These are phyloP conservation scores for Rissa tridactyla DNA, from an alignment of 2,113 vertebrate genomes.

Conservation along the genomic window DNA sequence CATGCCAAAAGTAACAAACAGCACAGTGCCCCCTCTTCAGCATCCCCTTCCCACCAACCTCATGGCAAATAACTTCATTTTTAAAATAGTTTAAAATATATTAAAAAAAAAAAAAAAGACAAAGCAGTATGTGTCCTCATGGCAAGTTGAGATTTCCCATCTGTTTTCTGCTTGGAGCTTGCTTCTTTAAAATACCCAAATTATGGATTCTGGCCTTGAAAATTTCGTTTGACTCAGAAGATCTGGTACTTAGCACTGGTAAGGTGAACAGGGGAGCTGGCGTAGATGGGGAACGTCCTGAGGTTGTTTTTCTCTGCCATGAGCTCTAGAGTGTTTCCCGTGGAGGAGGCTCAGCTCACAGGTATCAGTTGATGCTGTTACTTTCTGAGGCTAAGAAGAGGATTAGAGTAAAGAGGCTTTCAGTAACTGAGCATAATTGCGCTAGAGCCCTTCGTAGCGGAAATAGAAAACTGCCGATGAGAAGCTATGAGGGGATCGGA, in stretches of 20 bases:
- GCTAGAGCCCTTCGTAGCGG: background rate
- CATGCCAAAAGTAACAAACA: constrained; percentile 15
- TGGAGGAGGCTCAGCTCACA: background rate
- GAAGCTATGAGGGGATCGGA: background rate
- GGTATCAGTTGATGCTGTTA: constrained; percentile 53
- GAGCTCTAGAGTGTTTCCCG: background rate
- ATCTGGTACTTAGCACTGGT: background rate
- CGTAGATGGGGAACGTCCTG: background rate
- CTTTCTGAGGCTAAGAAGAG: constrained; percentile 44
- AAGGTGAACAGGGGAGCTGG: background rate
- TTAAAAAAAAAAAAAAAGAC: background rate
- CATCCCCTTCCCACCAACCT: background rate
- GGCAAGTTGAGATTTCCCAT: background rate
- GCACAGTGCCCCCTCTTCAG: background rate
- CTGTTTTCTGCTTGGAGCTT: background rate
- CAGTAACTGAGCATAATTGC: constrained; percentile 62
- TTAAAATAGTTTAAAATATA: background rate
- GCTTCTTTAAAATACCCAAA: background rate
- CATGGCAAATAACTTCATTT: background rate
- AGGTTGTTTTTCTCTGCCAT: background rate
- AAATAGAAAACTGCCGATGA: constrained; percentile 33
- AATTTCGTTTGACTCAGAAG: background rate
- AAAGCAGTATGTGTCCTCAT: background rate
- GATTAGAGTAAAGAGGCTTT: constrained; percentile 68
- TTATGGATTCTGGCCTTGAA: background rate